Conservation (phyloP, 2,113 vertebrate genomes). For the Paralichthys olivaceus region DNA sequence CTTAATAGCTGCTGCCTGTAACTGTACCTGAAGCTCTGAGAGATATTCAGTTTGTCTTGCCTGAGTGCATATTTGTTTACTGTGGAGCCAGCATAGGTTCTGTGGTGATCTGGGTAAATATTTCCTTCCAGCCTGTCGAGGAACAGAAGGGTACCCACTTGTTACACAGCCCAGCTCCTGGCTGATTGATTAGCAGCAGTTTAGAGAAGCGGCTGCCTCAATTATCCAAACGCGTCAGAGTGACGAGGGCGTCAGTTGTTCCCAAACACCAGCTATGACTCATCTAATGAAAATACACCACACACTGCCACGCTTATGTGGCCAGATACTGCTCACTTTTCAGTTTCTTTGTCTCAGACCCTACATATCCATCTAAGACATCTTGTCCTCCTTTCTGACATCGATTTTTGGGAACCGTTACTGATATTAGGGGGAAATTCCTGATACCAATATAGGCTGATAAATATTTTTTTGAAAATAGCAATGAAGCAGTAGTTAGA, state of each 20-base stretch:
- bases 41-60: slow-evolving; percentile 39
- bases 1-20: slow-evolving; percentile 26
- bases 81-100: slow-evolving; percentile 29
- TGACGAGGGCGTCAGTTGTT: slow-evolving; percentile 40
- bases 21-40: slow-evolving; percentile 36
- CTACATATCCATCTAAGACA: background rate
- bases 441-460: no score
- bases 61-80: slow-evolving; percentile 64
- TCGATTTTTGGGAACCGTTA: no score
- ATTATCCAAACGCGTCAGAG: slow-evolving; percentile 53
- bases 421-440: no score
- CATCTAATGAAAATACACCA: slow-evolving; percentile 20
- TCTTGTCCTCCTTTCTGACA: no score
- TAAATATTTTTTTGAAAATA: no score
- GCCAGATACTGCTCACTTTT: slow-evolving; percentile 8
- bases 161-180: slow-evolving; percentile 17
- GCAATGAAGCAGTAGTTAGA: no score
- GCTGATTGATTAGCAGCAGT: slow-evolving; percentile 43
- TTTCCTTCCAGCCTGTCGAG: slow-evolving; percentile 42
- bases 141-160: slow-evolving; percentile 40
- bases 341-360: background rate
- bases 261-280: slow-evolving; percentile 50
- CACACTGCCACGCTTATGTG: background rate
- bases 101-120: slow-evolving; percentile 53
- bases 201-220: slow-evolving; percentile 31